These are phyloP conservation scores for Micromesistius poutassou DNA, from an alignment of 2,797 vertebrate species.

Conservation along the genomic window DNA sequence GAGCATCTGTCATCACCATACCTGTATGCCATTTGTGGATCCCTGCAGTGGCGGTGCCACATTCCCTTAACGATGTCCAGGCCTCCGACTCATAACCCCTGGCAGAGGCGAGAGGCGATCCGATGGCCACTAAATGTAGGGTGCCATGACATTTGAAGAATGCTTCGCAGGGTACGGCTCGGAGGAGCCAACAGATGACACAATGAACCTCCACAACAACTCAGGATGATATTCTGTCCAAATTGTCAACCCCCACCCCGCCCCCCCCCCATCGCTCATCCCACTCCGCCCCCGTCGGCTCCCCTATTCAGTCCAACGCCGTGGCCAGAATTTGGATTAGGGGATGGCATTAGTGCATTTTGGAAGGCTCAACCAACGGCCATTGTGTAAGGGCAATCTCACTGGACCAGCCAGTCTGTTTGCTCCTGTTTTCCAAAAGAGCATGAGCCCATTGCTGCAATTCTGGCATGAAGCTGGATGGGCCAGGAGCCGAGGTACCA, in stretches of 20 bases:
- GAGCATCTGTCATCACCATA: not conserved
- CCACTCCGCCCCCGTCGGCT: not conserved
- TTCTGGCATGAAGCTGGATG: constrained; percentile 7
- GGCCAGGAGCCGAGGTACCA: constrained; percentile 38
- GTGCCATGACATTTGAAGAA: constrained; percentile 59
- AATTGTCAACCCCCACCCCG: constrained; percentile 45
- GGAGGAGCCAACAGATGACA: constrained; percentile 52
- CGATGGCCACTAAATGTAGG: constrained; percentile 59
- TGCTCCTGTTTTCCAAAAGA: constrained; percentile 24
- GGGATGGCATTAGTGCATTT: constrained; percentile 41
- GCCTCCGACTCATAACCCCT: constrained; percentile 51
- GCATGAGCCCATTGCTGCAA: constrained; percentile 33
- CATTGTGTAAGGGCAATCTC: constrained; percentile 41
- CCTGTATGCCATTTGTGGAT: too few relatives aligned
- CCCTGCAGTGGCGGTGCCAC: too few relatives aligned
- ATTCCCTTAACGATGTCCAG: not conserved
- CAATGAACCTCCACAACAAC: constrained; percentile 55
- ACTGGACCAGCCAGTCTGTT: constrained; percentile 42
- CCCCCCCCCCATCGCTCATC: constrained; percentile 38
- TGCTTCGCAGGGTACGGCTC: constrained; percentile 52
- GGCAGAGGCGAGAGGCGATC: constrained; percentile 57
- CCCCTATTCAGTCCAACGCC: constrained; percentile 23
- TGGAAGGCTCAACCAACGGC: constrained; percentile 51
- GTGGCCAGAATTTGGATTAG: constrained; percentile 47
- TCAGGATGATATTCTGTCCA: constrained; percentile 54